phyloP scores from a whole-genome alignment of 2,797 vertebrate genomes.

The Artibeus jamaicensis region DNA sequence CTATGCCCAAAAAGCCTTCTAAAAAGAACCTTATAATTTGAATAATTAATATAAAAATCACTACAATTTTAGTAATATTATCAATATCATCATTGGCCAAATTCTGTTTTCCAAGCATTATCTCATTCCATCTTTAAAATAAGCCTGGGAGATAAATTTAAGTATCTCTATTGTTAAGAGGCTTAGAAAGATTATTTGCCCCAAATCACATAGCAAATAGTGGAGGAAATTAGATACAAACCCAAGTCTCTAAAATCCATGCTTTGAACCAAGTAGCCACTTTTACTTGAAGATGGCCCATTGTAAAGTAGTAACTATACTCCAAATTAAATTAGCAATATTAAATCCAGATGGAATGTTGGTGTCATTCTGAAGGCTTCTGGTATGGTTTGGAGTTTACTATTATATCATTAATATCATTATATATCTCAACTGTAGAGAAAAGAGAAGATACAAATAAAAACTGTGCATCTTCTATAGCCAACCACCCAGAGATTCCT shows the following conservation, averaged over 20 bases:
- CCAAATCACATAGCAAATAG: background rate
- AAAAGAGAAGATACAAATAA: conserved; percentile 20
- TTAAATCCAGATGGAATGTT: background rate
- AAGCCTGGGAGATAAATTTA: background rate
- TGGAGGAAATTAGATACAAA: background rate
- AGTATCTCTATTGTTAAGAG: background rate
- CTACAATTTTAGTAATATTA: conserved; percentile 4
- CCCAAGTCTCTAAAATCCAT: background rate
- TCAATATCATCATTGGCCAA: conserved; percentile 19
- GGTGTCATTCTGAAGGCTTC: background rate
- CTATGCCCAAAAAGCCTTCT: background rate
- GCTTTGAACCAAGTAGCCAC: background rate
- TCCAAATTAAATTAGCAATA: conserved; percentile 25
- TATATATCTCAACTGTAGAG: background rate
- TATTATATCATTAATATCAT: background rate
- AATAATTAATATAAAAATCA: conserved; percentile 26
- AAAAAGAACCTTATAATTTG: conserved; percentile 15
- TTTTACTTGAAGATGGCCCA: background rate
- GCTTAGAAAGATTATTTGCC: conserved; percentile 31
- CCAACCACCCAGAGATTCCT: background rate
- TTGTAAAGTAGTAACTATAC: background rate
- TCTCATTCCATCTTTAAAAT: conserved; percentile 29
- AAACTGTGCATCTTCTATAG: background rate
- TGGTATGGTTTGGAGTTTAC: background rate
- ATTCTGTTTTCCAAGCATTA: background rate